These are phyloP conservation scores for Nicator chloris DNA, from an alignment of 2,113 vertebrate species.

Conservation along the genomic window DNA sequence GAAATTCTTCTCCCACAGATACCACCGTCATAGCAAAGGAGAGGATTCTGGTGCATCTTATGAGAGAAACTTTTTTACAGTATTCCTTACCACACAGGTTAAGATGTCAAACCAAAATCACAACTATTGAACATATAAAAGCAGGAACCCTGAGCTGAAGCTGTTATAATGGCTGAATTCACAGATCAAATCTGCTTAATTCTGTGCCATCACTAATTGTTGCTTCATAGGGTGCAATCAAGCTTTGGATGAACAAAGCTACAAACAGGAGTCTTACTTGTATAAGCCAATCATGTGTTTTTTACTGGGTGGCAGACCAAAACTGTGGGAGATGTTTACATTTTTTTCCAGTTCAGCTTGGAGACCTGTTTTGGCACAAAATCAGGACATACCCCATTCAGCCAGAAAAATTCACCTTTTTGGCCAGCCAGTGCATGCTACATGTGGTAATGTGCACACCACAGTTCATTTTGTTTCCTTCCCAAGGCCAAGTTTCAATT, in stretches of 20 bases:
- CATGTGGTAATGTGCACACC: too few relatives aligned
- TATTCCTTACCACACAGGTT: background rate
- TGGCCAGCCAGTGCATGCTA: too few relatives aligned
- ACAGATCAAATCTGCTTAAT: background rate
- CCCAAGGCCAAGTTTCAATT: background rate
- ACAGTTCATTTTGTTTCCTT: background rate
- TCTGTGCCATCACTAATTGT: background rate
- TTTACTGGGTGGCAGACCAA: background rate
- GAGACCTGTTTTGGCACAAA: background rate
- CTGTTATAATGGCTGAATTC: background rate
- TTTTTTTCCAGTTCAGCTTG: background rate
- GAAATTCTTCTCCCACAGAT: background rate
- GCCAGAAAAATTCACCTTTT: background rate
- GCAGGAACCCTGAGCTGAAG: background rate
- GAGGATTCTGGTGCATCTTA: background rate
- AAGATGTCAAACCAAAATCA: background rate
- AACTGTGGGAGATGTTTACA: background rate
- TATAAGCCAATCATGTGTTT: background rate
- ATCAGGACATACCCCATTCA: background rate
- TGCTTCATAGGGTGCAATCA: background rate
- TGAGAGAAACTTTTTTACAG: background rate
- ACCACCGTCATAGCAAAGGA: background rate
- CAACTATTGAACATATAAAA: background rate
- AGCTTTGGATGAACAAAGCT: background rate
- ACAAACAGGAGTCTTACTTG: background rate